Conservation (phyloP, 2,797 vertebrate genomes). For the Arnoldichthys spilopterus region DNA sequence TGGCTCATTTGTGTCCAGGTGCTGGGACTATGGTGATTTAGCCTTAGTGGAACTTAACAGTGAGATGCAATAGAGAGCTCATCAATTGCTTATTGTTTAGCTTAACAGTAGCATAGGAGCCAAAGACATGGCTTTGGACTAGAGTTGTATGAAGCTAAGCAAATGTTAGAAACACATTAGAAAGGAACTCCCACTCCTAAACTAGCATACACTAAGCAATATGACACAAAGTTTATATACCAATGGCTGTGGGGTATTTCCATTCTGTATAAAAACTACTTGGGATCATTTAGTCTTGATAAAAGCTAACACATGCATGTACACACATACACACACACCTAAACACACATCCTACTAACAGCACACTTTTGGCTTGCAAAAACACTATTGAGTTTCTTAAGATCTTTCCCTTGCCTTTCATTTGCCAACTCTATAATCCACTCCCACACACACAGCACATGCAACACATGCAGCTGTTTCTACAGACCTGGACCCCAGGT, state of each 20-base stretch:
- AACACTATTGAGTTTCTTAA: conserved; percentile 45
- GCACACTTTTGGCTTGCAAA: conserved; percentile 12
- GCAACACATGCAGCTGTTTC: conserved; percentile 7
- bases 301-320: not conserved
- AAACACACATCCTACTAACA: conserved; percentile 13
- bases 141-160: not conserved
- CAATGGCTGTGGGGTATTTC: too few relatives aligned
- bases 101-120: not conserved
- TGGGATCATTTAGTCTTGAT: too few relatives aligned
- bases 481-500: conserved; percentile 56
- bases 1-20: not conserved
- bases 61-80: not conserved
- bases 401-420: conserved; percentile 34
- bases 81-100: not conserved
- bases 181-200: not conserved
- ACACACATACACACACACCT: conserved; percentile 7
- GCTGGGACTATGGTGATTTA: not conserved
- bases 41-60: conserved; percentile 2
- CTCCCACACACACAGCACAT: not conserved
- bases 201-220: too few relatives aligned
- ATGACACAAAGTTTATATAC: too few relatives aligned
- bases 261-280: too few relatives aligned
- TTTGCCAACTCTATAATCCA: not conserved
- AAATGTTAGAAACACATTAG: not conserved
- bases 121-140: not conserved